These are phyloP conservation scores for Tenthredo scrophulariae DNA, from an alignment of 2,888 invertebrate species.

Conservation along the genomic window DNA sequence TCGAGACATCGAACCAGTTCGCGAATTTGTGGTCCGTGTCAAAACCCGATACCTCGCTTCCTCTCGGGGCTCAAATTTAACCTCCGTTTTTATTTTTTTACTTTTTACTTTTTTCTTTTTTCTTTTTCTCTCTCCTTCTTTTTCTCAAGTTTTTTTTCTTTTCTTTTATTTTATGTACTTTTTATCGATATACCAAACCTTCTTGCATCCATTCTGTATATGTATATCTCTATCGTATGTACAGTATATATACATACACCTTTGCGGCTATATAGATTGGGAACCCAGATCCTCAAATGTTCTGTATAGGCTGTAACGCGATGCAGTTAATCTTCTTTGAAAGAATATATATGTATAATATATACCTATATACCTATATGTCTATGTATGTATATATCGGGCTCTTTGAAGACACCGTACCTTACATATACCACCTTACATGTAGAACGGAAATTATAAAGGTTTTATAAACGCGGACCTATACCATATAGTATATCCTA, in stretches of 20 bases:
- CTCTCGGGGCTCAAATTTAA: conserved; percentile 8
- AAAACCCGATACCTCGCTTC: conserved; percentile 23
- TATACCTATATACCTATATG: not conserved
- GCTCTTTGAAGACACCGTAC: conserved; percentile 28
- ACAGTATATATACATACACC: not conserved
- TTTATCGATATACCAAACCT: not conserved
- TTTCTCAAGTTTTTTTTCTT: not conserved
- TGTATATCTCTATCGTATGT: not conserved
- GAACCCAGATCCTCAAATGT: not conserved
- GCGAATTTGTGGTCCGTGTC: conserved; percentile 19
- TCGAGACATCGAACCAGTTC: conserved; percentile 23
- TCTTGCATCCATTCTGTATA: not conserved
- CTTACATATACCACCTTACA: not conserved
- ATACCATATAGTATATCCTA: not conserved
- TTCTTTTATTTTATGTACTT: not conserved
- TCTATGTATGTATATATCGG: conserved; percentile 16
- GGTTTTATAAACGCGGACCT: conserved; percentile 31
- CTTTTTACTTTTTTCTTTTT: not conserved
- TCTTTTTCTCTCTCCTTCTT: not conserved
- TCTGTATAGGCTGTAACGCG: not conserved
- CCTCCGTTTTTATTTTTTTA: no score
- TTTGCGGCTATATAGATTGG: not conserved
- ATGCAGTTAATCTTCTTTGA: conserved; percentile 8
- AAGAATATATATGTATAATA: not conserved
- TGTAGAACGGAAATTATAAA: conserved; percentile 41